Conservation (phyloP, 2,797 vertebrate species). For the Oreochromis mossambicus region DNA sequence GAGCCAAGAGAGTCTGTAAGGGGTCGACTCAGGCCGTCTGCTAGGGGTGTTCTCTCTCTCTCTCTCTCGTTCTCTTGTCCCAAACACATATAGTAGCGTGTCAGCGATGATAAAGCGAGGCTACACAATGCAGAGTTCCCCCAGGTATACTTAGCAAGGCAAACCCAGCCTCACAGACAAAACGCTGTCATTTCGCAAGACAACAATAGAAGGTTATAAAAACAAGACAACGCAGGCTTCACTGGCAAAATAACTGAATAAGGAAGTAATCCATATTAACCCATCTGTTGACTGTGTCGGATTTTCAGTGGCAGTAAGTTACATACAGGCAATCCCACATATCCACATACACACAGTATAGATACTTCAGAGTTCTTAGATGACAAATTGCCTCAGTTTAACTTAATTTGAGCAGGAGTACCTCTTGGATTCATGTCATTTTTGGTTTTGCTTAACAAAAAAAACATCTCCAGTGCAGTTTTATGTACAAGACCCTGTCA, state of each 20-base stretch:
- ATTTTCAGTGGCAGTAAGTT: conserved; percentile 18
- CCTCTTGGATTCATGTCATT: background rate
- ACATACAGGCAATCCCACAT: conserved; percentile 4
- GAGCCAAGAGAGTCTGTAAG: conserved; percentile 3
- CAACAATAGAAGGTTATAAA: background rate
- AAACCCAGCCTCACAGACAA: conserved; percentile 41
- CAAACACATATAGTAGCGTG: conserved; percentile 12
- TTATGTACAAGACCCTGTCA: background rate
- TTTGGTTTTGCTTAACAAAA: background rate
- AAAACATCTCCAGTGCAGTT: background rate
- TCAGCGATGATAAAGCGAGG: conserved; percentile 66
- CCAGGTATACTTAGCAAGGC: conserved; percentile 67
- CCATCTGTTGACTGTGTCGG: background rate
- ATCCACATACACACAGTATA: background rate
- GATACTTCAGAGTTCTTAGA: background rate
- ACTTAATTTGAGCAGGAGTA: background rate
- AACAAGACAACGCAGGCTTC: background rate
- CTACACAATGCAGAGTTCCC: conserved; percentile 48
- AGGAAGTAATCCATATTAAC: conserved; percentile 20
- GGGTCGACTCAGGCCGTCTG: conserved; percentile 20
- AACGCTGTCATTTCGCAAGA: background rate
- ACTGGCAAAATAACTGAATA: background rate
- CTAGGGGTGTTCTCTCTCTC: background rate
- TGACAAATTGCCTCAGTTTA: background rate
- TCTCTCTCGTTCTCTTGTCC: background rate